Evolutionary conservation across 1,140 invertebrate species (phyloP).

Genomic region (Chlorops oryzae): DNA sequence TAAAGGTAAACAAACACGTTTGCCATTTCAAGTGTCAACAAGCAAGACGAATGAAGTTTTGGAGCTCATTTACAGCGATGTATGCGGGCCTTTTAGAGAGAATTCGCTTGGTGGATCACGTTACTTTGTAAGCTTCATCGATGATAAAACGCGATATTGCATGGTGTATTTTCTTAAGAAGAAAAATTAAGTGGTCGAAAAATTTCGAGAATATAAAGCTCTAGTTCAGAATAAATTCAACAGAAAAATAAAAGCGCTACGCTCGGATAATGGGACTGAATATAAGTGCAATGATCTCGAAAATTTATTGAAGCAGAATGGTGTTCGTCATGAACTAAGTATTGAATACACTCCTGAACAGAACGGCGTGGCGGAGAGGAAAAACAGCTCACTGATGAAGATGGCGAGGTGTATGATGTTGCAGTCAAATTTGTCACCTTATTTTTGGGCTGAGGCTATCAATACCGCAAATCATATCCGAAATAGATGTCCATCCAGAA

Average conservation of each 20-base stretch:
- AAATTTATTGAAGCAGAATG: slow-evolving; percentile 22
- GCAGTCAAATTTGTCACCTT: slow-evolving; percentile 4
- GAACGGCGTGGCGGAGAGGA: slow-evolving; percentile 36
- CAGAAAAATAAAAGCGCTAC: slow-evolving; percentile 31
- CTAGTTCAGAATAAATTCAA: slow-evolving; percentile 21
- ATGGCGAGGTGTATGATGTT: slow-evolving; percentile 25
- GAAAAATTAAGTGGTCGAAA: slow-evolving; percentile 20
- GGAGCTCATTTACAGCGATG: slow-evolving; percentile 6
- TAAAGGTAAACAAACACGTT: slow-evolving; percentile 7
- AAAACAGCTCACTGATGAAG: slow-evolving; percentile 20
- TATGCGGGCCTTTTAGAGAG: slow-evolving; percentile 1
- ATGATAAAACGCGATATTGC: slow-evolving; percentile 35
- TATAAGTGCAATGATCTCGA: slow-evolving; percentile 30
- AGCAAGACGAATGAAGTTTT: slow-evolving; percentile 7
- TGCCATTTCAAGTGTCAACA: slow-evolving; percentile 1
- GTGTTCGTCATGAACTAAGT: slow-evolving; percentile 41
- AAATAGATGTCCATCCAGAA: slow-evolving; percentile 16
- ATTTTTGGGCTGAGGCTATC: slow-evolving; percentile 26
- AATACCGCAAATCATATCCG: slow-evolving; percentile 17
- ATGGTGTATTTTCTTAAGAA: slow-evolving; percentile 42
- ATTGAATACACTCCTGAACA: slow-evolving; percentile 34
- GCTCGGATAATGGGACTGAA: slow-evolving; percentile 46
- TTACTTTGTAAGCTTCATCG: slow-evolving; percentile 29
- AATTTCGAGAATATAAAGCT: slow-evolving; percentile 8
- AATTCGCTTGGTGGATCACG: slow-evolving; percentile 4